These are phyloP conservation scores for Orthonyx spaldingii DNA, from an alignment of 2,113 vertebrate species.

Conservation along the genomic window DNA sequence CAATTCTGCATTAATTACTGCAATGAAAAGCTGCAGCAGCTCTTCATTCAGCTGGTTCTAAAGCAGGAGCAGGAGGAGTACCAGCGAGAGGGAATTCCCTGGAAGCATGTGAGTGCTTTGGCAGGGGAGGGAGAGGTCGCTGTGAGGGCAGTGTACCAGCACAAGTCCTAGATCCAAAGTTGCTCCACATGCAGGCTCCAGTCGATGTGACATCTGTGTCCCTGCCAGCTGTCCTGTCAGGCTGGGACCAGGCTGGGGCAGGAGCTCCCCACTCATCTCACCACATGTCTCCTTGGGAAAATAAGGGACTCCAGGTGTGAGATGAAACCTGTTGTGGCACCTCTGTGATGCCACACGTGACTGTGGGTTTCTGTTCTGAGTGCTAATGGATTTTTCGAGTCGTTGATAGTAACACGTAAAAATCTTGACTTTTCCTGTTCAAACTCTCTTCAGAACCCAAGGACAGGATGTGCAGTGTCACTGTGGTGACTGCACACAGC, in stretches of 20 bases:
- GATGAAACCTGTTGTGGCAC: neutral
- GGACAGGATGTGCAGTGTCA: neutral
- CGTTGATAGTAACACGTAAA: neutral
- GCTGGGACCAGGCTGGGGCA: neutral
- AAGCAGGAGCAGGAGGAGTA: conserved; percentile 98
- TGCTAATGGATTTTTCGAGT: neutral
- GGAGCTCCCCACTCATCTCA: neutral
- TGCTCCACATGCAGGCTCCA: neutral
- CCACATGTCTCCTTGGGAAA: neutral
- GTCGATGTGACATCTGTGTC: neutral
- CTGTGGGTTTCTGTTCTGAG: neutral
- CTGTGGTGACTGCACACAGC: neutral
- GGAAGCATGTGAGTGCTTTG: conserved; percentile 86
- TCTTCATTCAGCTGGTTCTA: conserved; percentile 96
- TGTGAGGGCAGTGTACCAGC: neutral
- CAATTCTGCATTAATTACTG: conserved; percentile 99
- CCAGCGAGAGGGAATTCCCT: conserved; percentile 93
- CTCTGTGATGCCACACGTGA: neutral
- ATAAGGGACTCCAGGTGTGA: neutral
- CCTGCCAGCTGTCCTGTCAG: neutral
- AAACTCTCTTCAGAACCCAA: neutral
- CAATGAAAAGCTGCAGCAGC: conserved; percentile 97
- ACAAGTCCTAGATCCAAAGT: neutral
- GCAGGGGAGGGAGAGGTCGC: neutral
- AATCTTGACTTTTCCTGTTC: neutral